Evolutionary conservation across 1,140 invertebrate genomes (phyloP).

Genomic region (Calosoma granatense): DNA sequence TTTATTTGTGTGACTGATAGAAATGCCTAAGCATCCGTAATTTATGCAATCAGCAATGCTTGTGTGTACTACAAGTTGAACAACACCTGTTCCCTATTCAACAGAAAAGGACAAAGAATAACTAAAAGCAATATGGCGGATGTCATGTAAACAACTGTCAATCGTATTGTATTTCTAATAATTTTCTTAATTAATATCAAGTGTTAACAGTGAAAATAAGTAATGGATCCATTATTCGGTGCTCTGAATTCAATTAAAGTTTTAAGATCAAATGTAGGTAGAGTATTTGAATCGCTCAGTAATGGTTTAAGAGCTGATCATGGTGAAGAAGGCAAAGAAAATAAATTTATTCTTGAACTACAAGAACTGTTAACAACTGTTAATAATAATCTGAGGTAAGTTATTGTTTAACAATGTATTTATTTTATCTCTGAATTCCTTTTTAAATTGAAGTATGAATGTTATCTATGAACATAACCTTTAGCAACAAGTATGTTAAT

Average conservation of each 20-base stretch:
- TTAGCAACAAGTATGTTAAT: slow-evolving; percentile 11
- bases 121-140: too few species aligned
- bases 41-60: too few species aligned
- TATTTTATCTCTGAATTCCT: background rate
- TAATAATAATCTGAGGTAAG: slow-evolving; percentile 63
- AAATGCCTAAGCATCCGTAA: too few species aligned
- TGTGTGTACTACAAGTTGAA: background rate
- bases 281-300: slow-evolving; percentile 69
- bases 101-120: too few species aligned
- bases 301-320: slow-evolving; percentile 66
- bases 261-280: slow-evolving; percentile 66
- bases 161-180: background rate
- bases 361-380: slow-evolving; percentile 66
- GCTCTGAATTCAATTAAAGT: slow-evolving; percentile 64
- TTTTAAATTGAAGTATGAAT: slow-evolving; percentile 1
- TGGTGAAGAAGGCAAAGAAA: slow-evolving; percentile 64
- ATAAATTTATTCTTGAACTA: slow-evolving; percentile 67
- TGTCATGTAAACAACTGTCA: background rate
- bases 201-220: background rate
- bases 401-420: slow-evolving; percentile 14
- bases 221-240: slow-evolving; percentile 58
- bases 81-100: too few species aligned
- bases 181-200: background rate
- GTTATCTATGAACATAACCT: slow-evolving; percentile 7
- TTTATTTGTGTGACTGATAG: too few species aligned